A percentile compares a stretch with the other conserved stretches of the same genome.
phyloP scores from a whole-genome alignment of 2,113 vertebrate genomes.

The Eolophus roseicapilla region DNA sequence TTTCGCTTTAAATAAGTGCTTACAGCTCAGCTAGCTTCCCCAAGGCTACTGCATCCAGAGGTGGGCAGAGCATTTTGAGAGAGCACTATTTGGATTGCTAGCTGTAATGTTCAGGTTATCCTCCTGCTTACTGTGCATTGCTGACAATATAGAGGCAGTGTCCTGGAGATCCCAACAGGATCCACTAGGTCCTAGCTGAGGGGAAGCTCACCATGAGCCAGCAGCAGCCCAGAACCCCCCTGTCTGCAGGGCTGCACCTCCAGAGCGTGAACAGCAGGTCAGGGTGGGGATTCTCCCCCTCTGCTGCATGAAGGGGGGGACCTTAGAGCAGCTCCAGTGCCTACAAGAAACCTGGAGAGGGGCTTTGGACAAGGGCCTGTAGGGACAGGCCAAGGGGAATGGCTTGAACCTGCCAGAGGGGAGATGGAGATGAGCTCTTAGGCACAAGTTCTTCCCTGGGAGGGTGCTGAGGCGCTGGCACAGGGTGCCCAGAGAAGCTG shows the following conservation, averaged over 20 bases:
- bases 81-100: not conserved
- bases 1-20: constrained; percentile 14
- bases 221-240: not conserved
- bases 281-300: not conserved
- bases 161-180: not conserved
- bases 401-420: not conserved
- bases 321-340: not conserved
- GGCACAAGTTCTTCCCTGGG: too few species aligned
- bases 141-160: not conserved
- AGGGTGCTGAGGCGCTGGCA: too few species aligned
- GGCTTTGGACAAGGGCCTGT: not conserved
- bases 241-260: not conserved
- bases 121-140: not conserved
- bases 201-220: not conserved
- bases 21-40: not conserved
- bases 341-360: not conserved
- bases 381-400: not conserved
- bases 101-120: not conserved
- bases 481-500: too few species aligned
- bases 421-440: too few species aligned
- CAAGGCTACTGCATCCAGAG: not conserved
- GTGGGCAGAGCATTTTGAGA: not conserved
- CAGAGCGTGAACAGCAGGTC: not conserved
- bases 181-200: not conserved
- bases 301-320: not conserved